Percentiles rank a stretch among this genome's conserved stretches.
phyloP scores from a whole-genome alignment of 2,888 invertebrate species.

The Clepsis dumicolana region DNA sequence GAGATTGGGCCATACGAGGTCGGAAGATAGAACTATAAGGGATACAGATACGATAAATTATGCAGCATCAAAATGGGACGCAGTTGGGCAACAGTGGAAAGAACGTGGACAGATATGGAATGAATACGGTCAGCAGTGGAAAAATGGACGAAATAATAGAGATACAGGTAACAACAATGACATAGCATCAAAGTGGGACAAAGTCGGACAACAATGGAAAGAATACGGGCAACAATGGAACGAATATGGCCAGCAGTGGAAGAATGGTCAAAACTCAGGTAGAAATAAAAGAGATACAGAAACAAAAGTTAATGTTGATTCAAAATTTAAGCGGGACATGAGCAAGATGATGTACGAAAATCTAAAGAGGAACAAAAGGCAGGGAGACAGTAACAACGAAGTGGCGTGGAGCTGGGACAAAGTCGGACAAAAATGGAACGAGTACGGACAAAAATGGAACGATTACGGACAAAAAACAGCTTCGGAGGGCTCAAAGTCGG shows the following conservation, averaged over 20 bases:
- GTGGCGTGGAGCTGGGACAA: not conserved
- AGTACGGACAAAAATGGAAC: constrained; percentile 12
- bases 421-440: constrained; percentile 14
- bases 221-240: not conserved
- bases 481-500: not conserved
- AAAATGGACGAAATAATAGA: not conserved
- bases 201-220: not conserved
- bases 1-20: not conserved
- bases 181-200: not conserved
- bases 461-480: constrained; percentile 14
- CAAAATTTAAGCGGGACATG: not conserved
- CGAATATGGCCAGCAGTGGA: not conserved
- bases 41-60: not conserved
- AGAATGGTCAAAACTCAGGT: too few relatives aligned
- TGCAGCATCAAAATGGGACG: not conserved
- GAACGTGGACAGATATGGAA: constrained; percentile 5
- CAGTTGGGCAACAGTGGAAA: not conserved
- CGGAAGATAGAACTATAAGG: constrained; percentile 5
- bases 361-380: not conserved
- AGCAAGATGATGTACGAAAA: not conserved
- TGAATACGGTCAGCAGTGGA: not conserved
- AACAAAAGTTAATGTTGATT: not conserved
- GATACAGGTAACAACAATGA: not conserved
- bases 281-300: not conserved
- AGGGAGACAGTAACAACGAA: not conserved